Conservation (phyloP, 1,140 invertebrate genomes). For the Bilobella aurantiaca region DNA sequence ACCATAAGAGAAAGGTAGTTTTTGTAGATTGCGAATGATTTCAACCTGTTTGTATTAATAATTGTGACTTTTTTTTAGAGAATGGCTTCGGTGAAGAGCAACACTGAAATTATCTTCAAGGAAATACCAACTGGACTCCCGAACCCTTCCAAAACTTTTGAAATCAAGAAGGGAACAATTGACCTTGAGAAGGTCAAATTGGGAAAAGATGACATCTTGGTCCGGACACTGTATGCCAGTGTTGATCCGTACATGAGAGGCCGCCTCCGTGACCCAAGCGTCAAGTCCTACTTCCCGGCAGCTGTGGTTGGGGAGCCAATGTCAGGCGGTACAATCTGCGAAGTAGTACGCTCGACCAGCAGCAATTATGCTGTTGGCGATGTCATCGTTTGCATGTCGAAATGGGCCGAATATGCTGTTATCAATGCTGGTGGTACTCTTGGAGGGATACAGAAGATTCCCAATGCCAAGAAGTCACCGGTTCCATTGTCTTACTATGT, state of each 20-base stretch:
- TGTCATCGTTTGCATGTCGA: not conserved
- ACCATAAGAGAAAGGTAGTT: no score
- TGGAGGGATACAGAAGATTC: not conserved
- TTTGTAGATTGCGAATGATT: no score
- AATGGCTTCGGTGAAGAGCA: not conserved
- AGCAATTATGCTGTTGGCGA: not conserved
- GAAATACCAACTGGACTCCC: constrained; percentile 9
- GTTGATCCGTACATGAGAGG: constrained; percentile 16
- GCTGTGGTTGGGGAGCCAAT: constrained; percentile 3
- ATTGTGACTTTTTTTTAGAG: not conserved
- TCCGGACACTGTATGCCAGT: not conserved
- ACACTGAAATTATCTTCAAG: constrained; percentile 13
- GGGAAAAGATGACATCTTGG: not conserved
- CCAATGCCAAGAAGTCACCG: not conserved
- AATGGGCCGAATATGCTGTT: constrained; percentile 10
- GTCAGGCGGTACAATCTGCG: not conserved
- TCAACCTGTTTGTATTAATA: no score
- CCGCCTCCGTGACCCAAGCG: not conserved
- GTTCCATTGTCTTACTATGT: constrained; percentile 9
- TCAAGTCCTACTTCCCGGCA: constrained; percentile 10
- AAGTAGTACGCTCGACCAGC: not conserved
- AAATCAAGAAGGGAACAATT: constrained; percentile 8
- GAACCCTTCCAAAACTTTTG: constrained; percentile 6
- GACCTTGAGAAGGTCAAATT: not conserved
- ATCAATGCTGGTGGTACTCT: not conserved